These are phyloP conservation scores for Psittacara wagleri DNA, from an alignment of 2,113 vertebrate genomes.

Conservation along the genomic window DNA sequence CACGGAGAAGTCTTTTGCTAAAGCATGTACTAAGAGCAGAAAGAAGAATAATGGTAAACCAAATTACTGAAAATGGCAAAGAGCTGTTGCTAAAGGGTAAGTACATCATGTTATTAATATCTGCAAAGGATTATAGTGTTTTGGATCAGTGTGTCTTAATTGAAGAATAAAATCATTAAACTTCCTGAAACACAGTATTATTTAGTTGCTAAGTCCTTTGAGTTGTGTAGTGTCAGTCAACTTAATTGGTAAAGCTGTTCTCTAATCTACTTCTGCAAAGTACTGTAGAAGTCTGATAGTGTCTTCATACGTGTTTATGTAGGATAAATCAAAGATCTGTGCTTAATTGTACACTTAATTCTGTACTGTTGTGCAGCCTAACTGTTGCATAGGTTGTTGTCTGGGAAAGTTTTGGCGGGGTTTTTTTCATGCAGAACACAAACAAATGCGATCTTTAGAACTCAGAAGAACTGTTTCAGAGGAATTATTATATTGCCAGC, in stretches of 20 bases:
- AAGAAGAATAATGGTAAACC: conserved; percentile 75
- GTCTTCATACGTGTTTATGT: background rate
- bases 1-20: conserved; percentile 25
- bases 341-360: background rate
- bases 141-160: background rate
- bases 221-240: background rate
- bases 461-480: background rate
- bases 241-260: background rate
- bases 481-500: background rate
- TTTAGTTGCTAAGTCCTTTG: background rate
- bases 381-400: background rate
- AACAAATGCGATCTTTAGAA: background rate
- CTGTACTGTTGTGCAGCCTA: background rate
- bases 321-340: background rate
- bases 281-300: background rate
- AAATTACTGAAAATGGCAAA: conserved; percentile 67
- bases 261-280: background rate
- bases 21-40: conserved; percentile 35
- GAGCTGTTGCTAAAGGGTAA: conserved; percentile 76
- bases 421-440: background rate
- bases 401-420: background rate
- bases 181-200: background rate
- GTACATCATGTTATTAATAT: conserved; percentile 30
- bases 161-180: background rate
- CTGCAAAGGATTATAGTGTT: background rate